Percentiles rank a stretch among this genome's conserved stretches.
Conservation (phyloP, 1,140 invertebrate genomes). For the Scaptomyza montana region DNA sequence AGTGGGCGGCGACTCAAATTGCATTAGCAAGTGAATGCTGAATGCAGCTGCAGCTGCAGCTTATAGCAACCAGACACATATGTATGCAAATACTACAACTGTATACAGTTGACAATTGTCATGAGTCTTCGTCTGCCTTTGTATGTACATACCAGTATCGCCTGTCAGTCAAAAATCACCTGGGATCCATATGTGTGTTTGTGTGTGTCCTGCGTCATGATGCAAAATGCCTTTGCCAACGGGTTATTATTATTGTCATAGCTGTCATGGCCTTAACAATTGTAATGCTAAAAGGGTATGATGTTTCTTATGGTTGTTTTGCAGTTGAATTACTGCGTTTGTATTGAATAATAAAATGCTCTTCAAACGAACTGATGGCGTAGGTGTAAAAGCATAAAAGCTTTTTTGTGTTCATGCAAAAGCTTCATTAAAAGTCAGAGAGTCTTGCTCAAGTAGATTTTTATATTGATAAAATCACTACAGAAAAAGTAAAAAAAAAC, state of each 20-base stretch:
- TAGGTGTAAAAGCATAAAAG: too few relatives aligned
- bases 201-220: constrained; percentile 11
- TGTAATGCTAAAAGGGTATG: background rate
- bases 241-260: constrained; percentile 40
- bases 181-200: constrained; percentile 27
- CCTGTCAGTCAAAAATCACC: constrained; percentile 66
- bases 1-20: constrained; percentile 46
- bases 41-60: constrained; percentile 22
- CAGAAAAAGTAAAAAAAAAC: too few relatives aligned
- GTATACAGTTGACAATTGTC: constrained; percentile 58
- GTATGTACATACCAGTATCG: constrained; percentile 24
- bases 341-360: too few relatives aligned
- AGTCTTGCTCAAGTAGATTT: too few relatives aligned
- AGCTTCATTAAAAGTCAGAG: too few relatives aligned
- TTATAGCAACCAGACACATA: constrained; percentile 1
- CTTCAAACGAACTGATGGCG: too few relatives aligned
- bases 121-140: constrained; percentile 42
- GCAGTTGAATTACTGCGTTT: too few relatives aligned
- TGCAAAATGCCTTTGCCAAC: constrained; percentile 46
- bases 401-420: too few relatives aligned
- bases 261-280: constrained; percentile 10
- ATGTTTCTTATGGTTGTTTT: background rate
- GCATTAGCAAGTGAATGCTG: constrained; percentile 56
- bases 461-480: too few relatives aligned
- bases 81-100: background rate